A percentile compares a stretch with the other conserved stretches of the same genome.
Conservation (phyloP, 2,888 invertebrate species). For the Imbricaverruca yamaguchii region DNA sequence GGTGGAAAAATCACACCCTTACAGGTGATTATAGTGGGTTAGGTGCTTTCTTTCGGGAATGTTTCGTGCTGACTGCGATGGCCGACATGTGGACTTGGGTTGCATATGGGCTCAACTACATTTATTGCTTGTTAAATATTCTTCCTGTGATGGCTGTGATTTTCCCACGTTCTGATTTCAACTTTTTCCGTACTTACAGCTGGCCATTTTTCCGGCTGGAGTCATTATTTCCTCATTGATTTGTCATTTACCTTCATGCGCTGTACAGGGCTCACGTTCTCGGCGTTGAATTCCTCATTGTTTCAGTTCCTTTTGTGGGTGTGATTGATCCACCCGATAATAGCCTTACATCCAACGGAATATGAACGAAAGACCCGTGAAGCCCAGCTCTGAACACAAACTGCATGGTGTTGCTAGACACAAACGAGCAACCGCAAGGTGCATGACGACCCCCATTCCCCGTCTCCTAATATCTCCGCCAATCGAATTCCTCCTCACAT, state of each 20-base stretch:
- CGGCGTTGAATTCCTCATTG: too few relatives aligned
- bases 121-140: not conserved
- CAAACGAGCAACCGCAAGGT: too few relatives aligned
- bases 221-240: not conserved
- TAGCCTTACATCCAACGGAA: too few relatives aligned
- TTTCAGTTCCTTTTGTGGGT: not conserved
- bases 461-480: too few relatives aligned
- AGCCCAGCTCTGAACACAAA: too few relatives aligned
- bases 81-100: too few relatives aligned
- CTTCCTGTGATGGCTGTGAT: not conserved
- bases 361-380: too few relatives aligned
- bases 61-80: not conserved
- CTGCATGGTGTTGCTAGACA: too few relatives aligned
- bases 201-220: not conserved
- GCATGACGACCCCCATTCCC: too few relatives aligned
- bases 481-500: too few relatives aligned
- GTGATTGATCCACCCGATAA: not conserved
- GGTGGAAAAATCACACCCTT: not conserved
- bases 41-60: not conserved
- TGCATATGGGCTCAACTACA: too few relatives aligned
- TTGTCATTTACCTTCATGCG: not conserved
- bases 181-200: too few relatives aligned
- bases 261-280: not conserved
- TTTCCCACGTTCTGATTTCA: constrained; percentile 4
- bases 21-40: not conserved